Evolutionary conservation across 2,888 invertebrate genomes (phyloP).

Genomic region (Drosophila kuntzei): DNA sequence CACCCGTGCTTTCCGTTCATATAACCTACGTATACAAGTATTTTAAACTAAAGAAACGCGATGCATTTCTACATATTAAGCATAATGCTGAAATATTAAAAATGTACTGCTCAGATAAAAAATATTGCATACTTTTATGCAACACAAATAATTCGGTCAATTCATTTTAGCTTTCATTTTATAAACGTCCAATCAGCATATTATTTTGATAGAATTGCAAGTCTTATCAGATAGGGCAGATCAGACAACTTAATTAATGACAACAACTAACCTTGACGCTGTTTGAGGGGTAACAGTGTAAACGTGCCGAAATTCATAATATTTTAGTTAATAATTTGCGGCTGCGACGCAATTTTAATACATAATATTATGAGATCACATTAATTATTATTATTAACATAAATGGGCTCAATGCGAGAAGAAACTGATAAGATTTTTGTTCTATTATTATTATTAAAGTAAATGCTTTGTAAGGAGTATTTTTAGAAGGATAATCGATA

Average conservation of each 20-base stretch:
- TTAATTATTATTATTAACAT: conserved; percentile 24
- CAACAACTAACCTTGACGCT: conserved; percentile 34
- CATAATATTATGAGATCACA: conserved; percentile 5
- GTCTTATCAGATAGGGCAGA: conserved; percentile 32
- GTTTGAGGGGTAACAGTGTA: conserved; percentile 13
- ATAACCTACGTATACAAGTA: background rate
- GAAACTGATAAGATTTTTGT: conserved; percentile 11
- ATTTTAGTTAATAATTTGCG: conserved; percentile 30
- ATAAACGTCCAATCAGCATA: conserved; percentile 11
- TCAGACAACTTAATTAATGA: conserved; percentile 21
- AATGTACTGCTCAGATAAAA: background rate
- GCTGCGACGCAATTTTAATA: conserved; percentile 44
- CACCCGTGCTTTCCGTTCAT: background rate
- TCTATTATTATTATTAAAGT: background rate
- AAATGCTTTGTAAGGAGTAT: conserved; percentile 4
- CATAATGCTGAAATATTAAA: background rate
- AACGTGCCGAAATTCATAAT: conserved; percentile 41
- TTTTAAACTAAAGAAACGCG: too few species aligned
- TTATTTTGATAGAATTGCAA: conserved; percentile 4
- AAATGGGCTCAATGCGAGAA: conserved; percentile 7
- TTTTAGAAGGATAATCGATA: too few species aligned
- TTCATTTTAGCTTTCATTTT: background rate
- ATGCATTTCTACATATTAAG: background rate
- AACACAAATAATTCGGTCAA: background rate
- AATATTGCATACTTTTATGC: conserved; percentile 14